Percentiles rank a stretch among this genome's conserved stretches.
Conservation (phyloP, 2,797 vertebrate species). For the Rhinichthys osculus region DNA sequence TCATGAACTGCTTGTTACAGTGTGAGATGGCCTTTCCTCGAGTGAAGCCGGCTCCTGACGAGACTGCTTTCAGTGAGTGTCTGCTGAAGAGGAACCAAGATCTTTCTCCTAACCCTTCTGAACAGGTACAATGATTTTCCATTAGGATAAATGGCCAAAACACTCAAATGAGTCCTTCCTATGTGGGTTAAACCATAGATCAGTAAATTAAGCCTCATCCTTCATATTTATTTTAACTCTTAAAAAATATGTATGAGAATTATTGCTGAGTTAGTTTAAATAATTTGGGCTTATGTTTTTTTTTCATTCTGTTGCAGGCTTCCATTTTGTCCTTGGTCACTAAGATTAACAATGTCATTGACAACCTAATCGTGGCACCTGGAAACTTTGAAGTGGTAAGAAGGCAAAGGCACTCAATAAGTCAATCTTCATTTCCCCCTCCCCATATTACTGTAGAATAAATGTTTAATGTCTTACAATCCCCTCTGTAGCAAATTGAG, state of each 20-base stretch:
- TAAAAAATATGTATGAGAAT: background rate
- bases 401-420: slow-evolving; percentile 61
- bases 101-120: slow-evolving; percentile 88
- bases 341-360: slow-evolving; percentile 98
- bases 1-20: slow-evolving; percentile 63
- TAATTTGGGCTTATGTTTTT: background rate
- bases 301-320: slow-evolving; percentile 75
- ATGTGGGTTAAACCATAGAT: background rate
- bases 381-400: slow-evolving; percentile 96
- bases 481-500: slow-evolving; percentile 89
- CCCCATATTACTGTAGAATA: background rate
- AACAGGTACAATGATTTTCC: slow-evolving; percentile 82
- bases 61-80: slow-evolving; percentile 90
- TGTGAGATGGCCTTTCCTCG: slow-evolving; percentile 98
- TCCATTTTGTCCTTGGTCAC: slow-evolving; percentile 97
- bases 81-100: slow-evolving; percentile 96
- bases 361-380: slow-evolving; percentile 95
- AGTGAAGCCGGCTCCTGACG: slow-evolving; percentile 90
- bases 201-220: too few relatives aligned
- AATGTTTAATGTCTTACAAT: background rate
- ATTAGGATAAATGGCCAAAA: too few relatives aligned
- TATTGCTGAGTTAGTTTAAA: background rate
- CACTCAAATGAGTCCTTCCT: background rate
- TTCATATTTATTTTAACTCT: too few relatives aligned
- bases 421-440: accelerated